Evolutionary conservation across 2,113 vertebrate genomes (phyloP), one percentile per base, ranked within the genome.

Genomic region (Ammodytes dubius): DNA sequence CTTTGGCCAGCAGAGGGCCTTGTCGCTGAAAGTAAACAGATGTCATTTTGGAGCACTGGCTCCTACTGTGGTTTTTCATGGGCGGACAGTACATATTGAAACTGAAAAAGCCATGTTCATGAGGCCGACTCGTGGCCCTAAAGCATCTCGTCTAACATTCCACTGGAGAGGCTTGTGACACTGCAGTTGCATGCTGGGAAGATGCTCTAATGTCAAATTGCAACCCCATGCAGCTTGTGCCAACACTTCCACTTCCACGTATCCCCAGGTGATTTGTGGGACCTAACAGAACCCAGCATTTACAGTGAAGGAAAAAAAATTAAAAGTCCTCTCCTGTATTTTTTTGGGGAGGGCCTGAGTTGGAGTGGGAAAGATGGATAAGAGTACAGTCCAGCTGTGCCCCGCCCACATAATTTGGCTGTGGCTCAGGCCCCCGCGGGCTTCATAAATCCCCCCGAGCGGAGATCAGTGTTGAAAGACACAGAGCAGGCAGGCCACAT

Each of bases 341-440:
- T 19, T 54, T 40, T 0, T 27, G 27, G 27, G 27, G 27, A 27
- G 12, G 72, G 43, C 27, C 4, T 2, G 68, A 74, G 84, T 75
- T 83, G 82, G 27, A 89, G 83, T 72, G 76, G 75, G 47, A 67
- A 91, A 90, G 93, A 93, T 92, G 87, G 85, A 91, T 91, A 59
- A 77, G 60, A 78, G 78, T 39, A 19, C 64, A 72, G 89, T 87
- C 88, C 90, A 82, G 88, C 88, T 90, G 85, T 59, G 80, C 82
- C 77, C 77, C 88, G 70, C 93, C 93, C 90, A 90, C 85, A 84
- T 92, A 92, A 92, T 93, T 74, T 92, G 82, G 75, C 81, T 74
- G 54, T 69, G 56, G 58, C 72, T 83, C 63, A 75, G 71, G 90
- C 87, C 77, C 72, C 66, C 6, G 27, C 27, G 46, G 89, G 90